Evolutionary conservation across 2,888 invertebrate species (phyloP).

Genomic region (Drosophila colorata): DNA sequence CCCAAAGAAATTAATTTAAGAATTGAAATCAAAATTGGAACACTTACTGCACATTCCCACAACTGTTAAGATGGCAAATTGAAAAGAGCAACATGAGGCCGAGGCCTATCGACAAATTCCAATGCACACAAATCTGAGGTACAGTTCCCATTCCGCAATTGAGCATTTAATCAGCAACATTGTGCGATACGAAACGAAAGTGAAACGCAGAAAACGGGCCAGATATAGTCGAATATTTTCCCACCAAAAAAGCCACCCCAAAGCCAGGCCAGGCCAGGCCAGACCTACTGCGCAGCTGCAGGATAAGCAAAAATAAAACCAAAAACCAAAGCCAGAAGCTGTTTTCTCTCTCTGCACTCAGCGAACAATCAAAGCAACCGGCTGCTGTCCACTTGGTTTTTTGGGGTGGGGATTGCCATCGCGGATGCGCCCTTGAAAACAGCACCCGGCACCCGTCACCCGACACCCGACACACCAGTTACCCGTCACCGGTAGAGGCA

Average conservation of each 20-base stretch:
- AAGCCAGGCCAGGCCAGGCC: slow-evolving; percentile 28
- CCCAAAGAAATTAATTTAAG: not conserved
- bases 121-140: slow-evolving; percentile 54
- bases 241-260: slow-evolving; percentile 76
- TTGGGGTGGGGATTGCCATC: slow-evolving; percentile 47
- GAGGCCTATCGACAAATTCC: slow-evolving; percentile 49
- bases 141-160: slow-evolving; percentile 59
- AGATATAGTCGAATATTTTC: slow-evolving; percentile 58
- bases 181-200: slow-evolving; percentile 38
- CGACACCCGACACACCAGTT: slow-evolving; percentile 32
- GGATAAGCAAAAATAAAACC: slow-evolving; percentile 39
- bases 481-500: slow-evolving; percentile 16
- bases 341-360: slow-evolving; percentile 4
- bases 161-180: slow-evolving; percentile 63
- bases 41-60: slow-evolving; percentile 63
- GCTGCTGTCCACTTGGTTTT: slow-evolving; percentile 58
- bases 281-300: slow-evolving; percentile 72
- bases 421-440: slow-evolving; percentile 72
- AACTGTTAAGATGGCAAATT: slow-evolving; percentile 43
- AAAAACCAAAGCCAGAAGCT: slow-evolving; percentile 23
- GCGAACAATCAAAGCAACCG: slow-evolving; percentile 50
- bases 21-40: slow-evolving; percentile 13
- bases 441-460: slow-evolving; percentile 28
- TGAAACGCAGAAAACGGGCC: slow-evolving; percentile 42
- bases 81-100: slow-evolving; percentile 71